Evolutionary conservation across 2,888 invertebrate genomes (phyloP), one percentile per base, ranked within the genome.

Genomic region (Schizaphis graminum): DNA sequence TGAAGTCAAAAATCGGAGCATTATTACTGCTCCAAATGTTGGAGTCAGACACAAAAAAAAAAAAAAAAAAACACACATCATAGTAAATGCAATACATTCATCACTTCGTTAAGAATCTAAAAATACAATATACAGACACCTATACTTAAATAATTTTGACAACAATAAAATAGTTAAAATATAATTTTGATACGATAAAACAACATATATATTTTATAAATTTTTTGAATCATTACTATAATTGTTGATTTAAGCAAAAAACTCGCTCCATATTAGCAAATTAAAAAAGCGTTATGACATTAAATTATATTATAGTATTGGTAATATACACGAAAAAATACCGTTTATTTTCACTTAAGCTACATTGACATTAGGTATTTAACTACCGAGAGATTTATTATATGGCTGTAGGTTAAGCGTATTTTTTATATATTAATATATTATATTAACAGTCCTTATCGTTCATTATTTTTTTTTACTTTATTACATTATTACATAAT

Each of bases 401-500:
- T 35, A 77, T 0, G 7, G 8, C 2, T 7, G 2, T 21, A 49
- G 53, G n/a, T 44, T 85, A 85, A 26, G 13, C 28, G 21, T 88
- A 10, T 88, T 53, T 53, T 53, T 88, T 88, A 47, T 24, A 35
- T 53, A 53, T 53, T 53, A 4, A 35, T 16, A 35, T 53, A 88
- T 53, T 53, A 35, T 35, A 88, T 41, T 56, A 84, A 91, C n/a
- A 21, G n/a, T 49, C n/a, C 16, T 56, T 91, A 91, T 56, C 21
- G 84, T 56, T 56, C 35, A 77, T 67, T 49, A 49, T 84, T 84
- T 84, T 49, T 67, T 90, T 49, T 57, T 90, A 67, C 67, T 35
- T 77, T 35, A 90, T 41, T 67, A 67, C 24, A 47, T 77, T 35
- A 90, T 41, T 67, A 67, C 24, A 47, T 16, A 35, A 77, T 8